These are phyloP conservation scores for Petrocephalus sullivani DNA, from an alignment of 2,797 vertebrate genomes.

Conservation along the genomic window DNA sequence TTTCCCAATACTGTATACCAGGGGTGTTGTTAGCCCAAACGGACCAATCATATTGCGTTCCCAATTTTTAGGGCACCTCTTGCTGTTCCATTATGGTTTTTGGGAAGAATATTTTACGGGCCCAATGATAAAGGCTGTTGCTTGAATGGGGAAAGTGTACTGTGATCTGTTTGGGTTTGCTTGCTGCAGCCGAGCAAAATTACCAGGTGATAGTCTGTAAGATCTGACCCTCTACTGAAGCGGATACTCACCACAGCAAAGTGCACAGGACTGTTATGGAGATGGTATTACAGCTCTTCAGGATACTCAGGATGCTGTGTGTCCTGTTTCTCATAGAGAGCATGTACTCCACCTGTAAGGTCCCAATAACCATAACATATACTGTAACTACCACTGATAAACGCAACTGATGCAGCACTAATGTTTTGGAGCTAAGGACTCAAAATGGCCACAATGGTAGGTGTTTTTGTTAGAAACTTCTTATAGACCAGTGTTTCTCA, in stretches of 20 bases:
- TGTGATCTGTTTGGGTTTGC: not conserved
- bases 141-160: not conserved
- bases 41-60: too few species aligned
- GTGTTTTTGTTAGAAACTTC: not conserved
- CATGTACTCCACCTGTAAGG: conserved; percentile 39
- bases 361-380: too few species aligned
- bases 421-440: not conserved
- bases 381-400: not conserved
- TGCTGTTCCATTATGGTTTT: not conserved
- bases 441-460: not conserved
- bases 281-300: conserved; percentile 65
- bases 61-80: too few species aligned
- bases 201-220: not conserved
- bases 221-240: not conserved
- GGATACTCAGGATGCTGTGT: conserved; percentile 61
- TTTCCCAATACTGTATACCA: too few species aligned
- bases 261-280: conserved; percentile 66
- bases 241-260: conserved; percentile 68
- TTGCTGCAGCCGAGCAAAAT: not conserved
- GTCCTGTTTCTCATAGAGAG: conserved; percentile 47
- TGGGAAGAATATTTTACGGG: not conserved
- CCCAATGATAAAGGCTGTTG: not conserved
- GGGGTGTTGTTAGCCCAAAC: too few species aligned
- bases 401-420: not conserved
- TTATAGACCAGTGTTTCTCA: not conserved